phyloP scores from a whole-genome alignment of 2,888 invertebrate species.

The Furcula furcula region DNA sequence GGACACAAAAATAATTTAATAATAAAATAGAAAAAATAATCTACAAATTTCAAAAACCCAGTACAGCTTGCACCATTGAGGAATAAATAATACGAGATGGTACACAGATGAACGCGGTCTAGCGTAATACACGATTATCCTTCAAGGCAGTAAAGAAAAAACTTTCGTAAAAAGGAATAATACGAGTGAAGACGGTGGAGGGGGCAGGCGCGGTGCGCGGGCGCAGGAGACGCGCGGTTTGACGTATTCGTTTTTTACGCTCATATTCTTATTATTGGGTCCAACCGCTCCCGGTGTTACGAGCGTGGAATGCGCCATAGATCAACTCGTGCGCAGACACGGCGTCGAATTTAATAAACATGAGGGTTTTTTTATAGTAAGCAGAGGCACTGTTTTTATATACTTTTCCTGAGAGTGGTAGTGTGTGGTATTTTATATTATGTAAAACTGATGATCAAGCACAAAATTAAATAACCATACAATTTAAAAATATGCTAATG shows the following conservation, averaged over 20 bases:
- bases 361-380: conserved; percentile 4
- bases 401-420: too few relatives aligned
- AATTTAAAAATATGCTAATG: too few relatives aligned
- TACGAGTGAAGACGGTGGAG: conserved; percentile 53
- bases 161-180: conserved; percentile 39
- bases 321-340: conserved; percentile 52
- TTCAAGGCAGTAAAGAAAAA: conserved; percentile 49
- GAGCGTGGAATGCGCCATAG: conserved; percentile 75
- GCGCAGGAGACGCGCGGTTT: conserved; percentile 66
- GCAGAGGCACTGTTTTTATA: too few relatives aligned
- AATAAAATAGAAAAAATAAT: too few relatives aligned
- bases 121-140: conserved; percentile 76
- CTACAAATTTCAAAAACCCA: too few relatives aligned
- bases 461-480: too few relatives aligned
- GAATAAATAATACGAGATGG: too few relatives aligned
- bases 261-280: conserved; percentile 78
- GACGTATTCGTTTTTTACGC: conserved; percentile 75
- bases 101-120: conserved; percentile 63
- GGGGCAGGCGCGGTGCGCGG: conserved; percentile 48
- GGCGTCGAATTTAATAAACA: conserved; percentile 32
- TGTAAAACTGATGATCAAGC: too few relatives aligned
- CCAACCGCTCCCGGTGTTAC: conserved; percentile 81
- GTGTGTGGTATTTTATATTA: too few relatives aligned
- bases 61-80: too few relatives aligned
- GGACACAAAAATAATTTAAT: too few relatives aligned